Evolutionary conservation across 2,888 invertebrate species (phyloP), one percentile per base, ranked within the genome.

Genomic region (Campopleginae sp.): DNA sequence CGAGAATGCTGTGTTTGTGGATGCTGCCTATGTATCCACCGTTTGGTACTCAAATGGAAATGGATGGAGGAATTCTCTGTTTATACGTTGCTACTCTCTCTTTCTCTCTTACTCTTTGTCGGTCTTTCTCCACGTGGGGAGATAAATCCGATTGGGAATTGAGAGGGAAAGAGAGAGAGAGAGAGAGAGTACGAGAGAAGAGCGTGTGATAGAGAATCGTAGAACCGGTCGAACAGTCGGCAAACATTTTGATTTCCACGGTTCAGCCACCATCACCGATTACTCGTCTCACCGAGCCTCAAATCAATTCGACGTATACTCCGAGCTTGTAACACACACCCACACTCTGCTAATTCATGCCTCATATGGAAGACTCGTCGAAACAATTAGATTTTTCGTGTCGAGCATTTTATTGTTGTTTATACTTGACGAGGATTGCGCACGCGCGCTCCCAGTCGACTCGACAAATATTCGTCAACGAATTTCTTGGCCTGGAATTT

Each of bases 241-340:
- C 89, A 88, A 90, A 90, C 89, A 90, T 90, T 90, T 90, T 89
- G 88, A 90, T 90, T 89, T 87, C 86, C 82, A 76, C 80, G 80
- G 82, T 87, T 83, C 72, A 77, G 82, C 78, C 85, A 63, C 81
- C 82, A 88, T 83, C 85, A 48, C 68, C 86, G 85, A 88, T 88
- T 88, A 86, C 83, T 86, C 88, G 87, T 84, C 86, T 84, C 87
- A 82, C 81, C 84, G 82, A 85, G 48, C 76, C 27, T 61, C 83
- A 61, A 51, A 75, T 65, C 82, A 71, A 84, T 74, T 70, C 63
- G 51, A 27, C 38, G 27, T 42, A 66, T 12, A 48, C 48, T 31
- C 77, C 75, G n/a, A n/a, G 78, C 66, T 77, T 68, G 42, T 81
- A 79, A 46, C 48, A 68, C 54, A 33, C 70, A 8, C 42, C 61